These are phyloP conservation scores for Cheumatopsyche charites DNA, from an alignment of 1,140 invertebrate species.

Conservation along the genomic window DNA sequence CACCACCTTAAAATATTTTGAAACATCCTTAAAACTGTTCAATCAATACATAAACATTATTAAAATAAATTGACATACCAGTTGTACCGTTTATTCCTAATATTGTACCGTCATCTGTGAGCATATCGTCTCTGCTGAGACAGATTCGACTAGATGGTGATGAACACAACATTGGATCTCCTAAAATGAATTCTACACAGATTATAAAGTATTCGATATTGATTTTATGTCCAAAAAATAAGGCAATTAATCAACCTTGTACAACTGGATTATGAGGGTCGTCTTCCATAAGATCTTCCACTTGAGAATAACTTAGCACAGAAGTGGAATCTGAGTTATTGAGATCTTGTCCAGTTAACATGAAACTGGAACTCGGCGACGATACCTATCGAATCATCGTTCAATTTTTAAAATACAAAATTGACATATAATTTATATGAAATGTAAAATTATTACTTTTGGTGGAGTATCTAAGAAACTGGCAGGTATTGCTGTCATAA, in stretches of 20 bases:
- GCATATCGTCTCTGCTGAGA: constrained; percentile 45
- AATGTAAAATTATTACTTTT: constrained; percentile 32
- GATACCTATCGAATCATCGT: constrained; percentile 33
- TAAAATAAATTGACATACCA: not conserved
- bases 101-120: constrained; percentile 39
- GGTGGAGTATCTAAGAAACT: constrained; percentile 43
- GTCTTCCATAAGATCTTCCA: constrained; percentile 84
- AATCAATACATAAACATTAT: constrained; percentile 25
- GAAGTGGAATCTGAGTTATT: constrained; percentile 50
- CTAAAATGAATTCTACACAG: constrained; percentile 46
- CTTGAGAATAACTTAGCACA: constrained; percentile 69
- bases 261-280: constrained; percentile 66
- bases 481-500: constrained; percentile 42
- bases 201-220: not conserved
- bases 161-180: constrained; percentile 62
- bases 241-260: constrained; percentile 51
- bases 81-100: constrained; percentile 22
- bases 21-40: constrained; percentile 11
- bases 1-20: constrained; percentile 39
- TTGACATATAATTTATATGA: not conserved
- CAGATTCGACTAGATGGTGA: constrained; percentile 57
- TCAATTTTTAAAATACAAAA: not conserved
- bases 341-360: constrained; percentile 52
- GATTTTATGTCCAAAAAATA: not conserved
- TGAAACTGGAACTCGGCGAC: constrained; percentile 54